Base-by-base conservation (phyloP, 2,888 invertebrate species). In the Harpagoxenus sublaevis region DNA sequence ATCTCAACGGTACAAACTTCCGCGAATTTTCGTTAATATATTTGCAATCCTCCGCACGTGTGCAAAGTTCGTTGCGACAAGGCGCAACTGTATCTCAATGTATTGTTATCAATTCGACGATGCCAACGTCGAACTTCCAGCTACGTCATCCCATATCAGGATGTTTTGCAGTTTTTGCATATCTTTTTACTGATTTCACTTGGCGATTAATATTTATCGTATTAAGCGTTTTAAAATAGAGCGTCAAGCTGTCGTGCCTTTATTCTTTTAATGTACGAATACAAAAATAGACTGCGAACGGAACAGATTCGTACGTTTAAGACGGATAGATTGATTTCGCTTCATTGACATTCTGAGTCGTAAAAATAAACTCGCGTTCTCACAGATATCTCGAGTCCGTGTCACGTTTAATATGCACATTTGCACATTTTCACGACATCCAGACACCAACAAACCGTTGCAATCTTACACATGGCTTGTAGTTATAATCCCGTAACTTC, bases 351-450 rank as follows among this genome's bases (percentile, higher is more conserved):
- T 68, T 78, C 31, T 57, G 28, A 42, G 55, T 55, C 5, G 8
- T 35, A 28, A 45, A 66, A 57, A 66, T 68, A 55, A 15, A 28
- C n/a, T 53, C 39, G 45, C 70, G 23, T 73, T 79, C 60, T 60
- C 48, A 79, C 79, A 74, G 48, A 74, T 60, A 74, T 79, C 57
- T 18, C 60, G 28, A 48, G n/a, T 53, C 74, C 28, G 35, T 73
- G 60, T 79, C 79, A 39, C 23, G 48, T 73, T 79, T 48, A 42
- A 73, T 60, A n/a, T 60, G 74, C 74, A 18, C 73, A 71, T 48
- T 23, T 48, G 45, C 57, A 57, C 12, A 60, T 77, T 77, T 23
- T 23, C 12, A 18, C 55, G 45, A 79, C 60, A 71, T 18, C 15
- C 5, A 71, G 45, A 42, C 3, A 84, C 15, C 35, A 39, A 45